Base-by-base conservation (phyloP, 2,797 vertebrate species). In the Kryptopterus vitreolus region DNA sequence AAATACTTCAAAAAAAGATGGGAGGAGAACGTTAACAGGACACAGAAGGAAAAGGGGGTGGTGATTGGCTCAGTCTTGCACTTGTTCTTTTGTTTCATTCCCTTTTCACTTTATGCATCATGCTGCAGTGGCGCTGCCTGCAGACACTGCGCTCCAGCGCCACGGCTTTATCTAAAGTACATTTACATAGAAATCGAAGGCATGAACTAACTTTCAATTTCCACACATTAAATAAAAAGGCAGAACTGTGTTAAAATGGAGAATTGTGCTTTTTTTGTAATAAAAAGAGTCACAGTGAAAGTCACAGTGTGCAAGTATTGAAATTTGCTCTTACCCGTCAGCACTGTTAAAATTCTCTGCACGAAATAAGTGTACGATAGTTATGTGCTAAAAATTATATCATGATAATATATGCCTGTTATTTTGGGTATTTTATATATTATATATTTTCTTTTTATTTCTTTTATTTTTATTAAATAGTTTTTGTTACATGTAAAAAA, bases 171-270 rank as follows among this genome's bases (percentile, higher is more conserved):
- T 68, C 77, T 78, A 50, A 46, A 83, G 31, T 33, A 81, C 88
- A 90, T 91, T 91, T 87, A 83, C 88, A 91, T 87, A 89, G 87
- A 89, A 90, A 90, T 89, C 82, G 88, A 83, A 10, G 43, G 70
- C 50, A 78, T 48, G 59, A 70, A 81, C 81, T 84, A 77, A 77
- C 76, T 10, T 65, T 38, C 7, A 26, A 55, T 77, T 55, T 66
- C 15, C 53, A n/a, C 62, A 55, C 62, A 29, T 62, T 43, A n/a
- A 74, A 59, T 55, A 11, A 72, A 74, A 74, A 26, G 43, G 72
- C 35, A 58, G 33, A 43, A 74, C 12, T 59, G 33, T 46, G n/a
- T 43, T 73, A 57, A 73, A 38, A 16, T 38, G 52, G n/a, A 22
- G n/a, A 24, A 61, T 43, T n/a, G 13, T 59, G n/a, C 5, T 1